Conservation (phyloP, 2,888 invertebrate genomes). For the Beris chalybata region DNA sequence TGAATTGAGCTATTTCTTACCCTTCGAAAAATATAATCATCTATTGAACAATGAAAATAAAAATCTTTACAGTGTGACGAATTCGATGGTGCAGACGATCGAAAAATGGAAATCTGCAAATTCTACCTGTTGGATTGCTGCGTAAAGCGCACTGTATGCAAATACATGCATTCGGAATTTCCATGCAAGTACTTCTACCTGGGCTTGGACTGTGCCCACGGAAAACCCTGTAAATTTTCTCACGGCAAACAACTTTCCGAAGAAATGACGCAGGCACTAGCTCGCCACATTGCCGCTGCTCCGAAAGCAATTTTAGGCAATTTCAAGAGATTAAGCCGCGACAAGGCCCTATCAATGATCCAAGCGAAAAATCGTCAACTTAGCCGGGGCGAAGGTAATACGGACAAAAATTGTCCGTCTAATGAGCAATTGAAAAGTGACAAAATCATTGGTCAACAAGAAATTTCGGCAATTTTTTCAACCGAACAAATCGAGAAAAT, state of each 20-base stretch:
- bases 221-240: conserved; percentile 32
- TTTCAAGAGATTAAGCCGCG: conserved; percentile 26
- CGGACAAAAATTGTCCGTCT: neutral
- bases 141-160: conserved; percentile 22
- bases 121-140: conserved; percentile 35
- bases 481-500: conserved; percentile 19
- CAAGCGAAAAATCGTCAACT: conserved; percentile 17
- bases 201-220: conserved; percentile 29
- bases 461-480: conserved; percentile 22
- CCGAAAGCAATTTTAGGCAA: conserved; percentile 34
- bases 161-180: conserved; percentile 35
- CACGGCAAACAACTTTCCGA: conserved; percentile 29
- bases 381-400: neutral
- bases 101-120: conserved; percentile 35
- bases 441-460: neutral
- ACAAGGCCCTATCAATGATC: conserved; percentile 20
- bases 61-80: conserved; percentile 3
- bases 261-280: conserved; percentile 30
- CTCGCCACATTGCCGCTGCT: conserved; percentile 30
- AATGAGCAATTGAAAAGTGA: neutral
- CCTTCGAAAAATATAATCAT: too few relatives aligned
- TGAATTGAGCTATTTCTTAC: too few relatives aligned
- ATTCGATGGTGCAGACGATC: neutral
- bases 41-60: too few relatives aligned
- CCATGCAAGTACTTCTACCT: conserved; percentile 35